Percentiles rank a stretch among this genome's conserved stretches.
These are phyloP conservation scores for Andrena hattorfiana DNA, from an alignment of 2,888 invertebrate genomes.

Conservation along the genomic window DNA sequence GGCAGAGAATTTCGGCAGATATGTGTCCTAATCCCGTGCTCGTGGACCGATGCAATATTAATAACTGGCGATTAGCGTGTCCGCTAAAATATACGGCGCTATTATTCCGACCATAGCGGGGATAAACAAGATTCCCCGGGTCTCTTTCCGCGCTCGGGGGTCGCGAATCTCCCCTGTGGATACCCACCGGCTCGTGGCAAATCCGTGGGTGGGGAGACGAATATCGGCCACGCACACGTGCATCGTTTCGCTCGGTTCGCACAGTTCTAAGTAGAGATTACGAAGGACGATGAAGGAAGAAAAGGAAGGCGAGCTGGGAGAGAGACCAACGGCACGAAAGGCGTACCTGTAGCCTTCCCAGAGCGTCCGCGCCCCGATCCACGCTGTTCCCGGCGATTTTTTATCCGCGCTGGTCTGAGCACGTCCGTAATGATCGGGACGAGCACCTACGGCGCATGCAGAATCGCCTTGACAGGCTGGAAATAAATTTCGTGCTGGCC, in stretches of 20 bases:
- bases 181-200: constrained; percentile 45
- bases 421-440: constrained; percentile 66
- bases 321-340: not conserved
- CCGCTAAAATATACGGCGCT: constrained; percentile 73
- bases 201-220: constrained; percentile 54
- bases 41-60: constrained; percentile 80
- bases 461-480: constrained; percentile 68
- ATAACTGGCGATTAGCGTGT: constrained; percentile 77
- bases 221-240: constrained; percentile 64
- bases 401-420: constrained; percentile 32
- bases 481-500: constrained; percentile 63
- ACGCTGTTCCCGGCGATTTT: constrained; percentile 40
- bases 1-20: constrained; percentile 46
- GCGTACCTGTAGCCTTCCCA: constrained; percentile 28
- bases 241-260: constrained; percentile 39
- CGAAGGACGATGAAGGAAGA: constrained; percentile 26
- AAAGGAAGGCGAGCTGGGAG: constrained; percentile 13
- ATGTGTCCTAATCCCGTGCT: constrained; percentile 57
- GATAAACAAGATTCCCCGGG: constrained; percentile 70
- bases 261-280: constrained; percentile 52
- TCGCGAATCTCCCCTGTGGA: constrained; percentile 25
- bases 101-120: constrained; percentile 63
- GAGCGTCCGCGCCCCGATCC: constrained; percentile 1
- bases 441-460: constrained; percentile 62
- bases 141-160: constrained; percentile 33